Evolutionary conservation across 2,888 invertebrate genomes (phyloP).

Genomic region (Cosmorhoe ocellata): DNA sequence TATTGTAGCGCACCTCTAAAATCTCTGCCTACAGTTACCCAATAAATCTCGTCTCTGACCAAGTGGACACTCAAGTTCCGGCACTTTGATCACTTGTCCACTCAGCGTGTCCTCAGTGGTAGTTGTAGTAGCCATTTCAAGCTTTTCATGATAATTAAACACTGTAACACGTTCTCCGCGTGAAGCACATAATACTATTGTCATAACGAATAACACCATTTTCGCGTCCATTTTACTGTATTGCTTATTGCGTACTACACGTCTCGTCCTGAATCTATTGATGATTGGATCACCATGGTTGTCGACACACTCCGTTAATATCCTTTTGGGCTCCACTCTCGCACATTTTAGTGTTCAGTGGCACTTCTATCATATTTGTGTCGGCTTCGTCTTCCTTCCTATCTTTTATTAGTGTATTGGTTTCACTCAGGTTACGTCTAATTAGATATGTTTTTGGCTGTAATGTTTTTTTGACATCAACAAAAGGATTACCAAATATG

Average conservation of each 20-base stretch:
- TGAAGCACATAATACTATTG: conserved; percentile 39
- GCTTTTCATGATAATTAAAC: conserved; percentile 57
- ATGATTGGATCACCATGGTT: conserved; percentile 53
- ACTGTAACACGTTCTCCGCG: conserved; percentile 38
- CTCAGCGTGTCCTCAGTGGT: conserved; percentile 37
- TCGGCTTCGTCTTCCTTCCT: conserved; percentile 21
- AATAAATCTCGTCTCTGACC: conserved; percentile 53
- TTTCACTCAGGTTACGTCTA: conserved; percentile 14
- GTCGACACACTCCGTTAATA: conserved; percentile 62
- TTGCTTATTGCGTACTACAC: conserved; percentile 45
- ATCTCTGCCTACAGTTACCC: conserved; percentile 53
- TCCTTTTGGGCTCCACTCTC: conserved; percentile 49
- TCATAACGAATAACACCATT: conserved; percentile 43
- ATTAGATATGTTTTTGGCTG: conserved; percentile 10
- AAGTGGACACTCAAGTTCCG: conserved; percentile 51
- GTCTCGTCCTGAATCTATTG: conserved; percentile 18
- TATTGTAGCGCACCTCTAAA: conserved; percentile 39
- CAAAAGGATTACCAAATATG: conserved; percentile 66
- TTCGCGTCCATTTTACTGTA: conserved; percentile 59
- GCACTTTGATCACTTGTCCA: conserved; percentile 63
- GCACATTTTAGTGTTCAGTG: conserved; percentile 54
- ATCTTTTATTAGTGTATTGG: conserved; percentile 16
- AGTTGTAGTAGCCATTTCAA: conserved; percentile 42
- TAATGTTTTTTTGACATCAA: conserved; percentile 49
- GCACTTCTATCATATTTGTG: conserved; percentile 61